Evolutionary conservation across 2,797 vertebrate species (phyloP), one percentile per base, ranked within the genome.

Genomic region (Falco novaeseelandiae): DNA sequence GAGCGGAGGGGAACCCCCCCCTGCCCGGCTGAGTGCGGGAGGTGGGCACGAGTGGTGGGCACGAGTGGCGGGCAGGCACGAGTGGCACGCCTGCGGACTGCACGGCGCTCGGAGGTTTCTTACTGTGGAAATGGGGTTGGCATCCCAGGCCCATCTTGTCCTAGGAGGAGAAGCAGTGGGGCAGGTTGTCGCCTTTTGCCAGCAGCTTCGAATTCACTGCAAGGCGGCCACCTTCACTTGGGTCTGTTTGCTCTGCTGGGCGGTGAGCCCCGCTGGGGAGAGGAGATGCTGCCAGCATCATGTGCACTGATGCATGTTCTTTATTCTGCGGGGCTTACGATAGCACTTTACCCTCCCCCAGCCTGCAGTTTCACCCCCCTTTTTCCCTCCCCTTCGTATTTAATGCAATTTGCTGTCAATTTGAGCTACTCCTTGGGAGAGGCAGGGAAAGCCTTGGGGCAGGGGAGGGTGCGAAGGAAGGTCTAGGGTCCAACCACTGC

Each of bases 291-390:
- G 83, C 85, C 80, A 36, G 80, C 78, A 18, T 1, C 3, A 4
- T 10, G 21, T 32, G 72, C 65, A 9, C 89, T 30, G 55, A 44
- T 34, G 73, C 65, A 78, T 36, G 44, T 1, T 66, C n/a, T 44
- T 22, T 1, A 5, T 11, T 46, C n/a, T 3, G 2, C 1, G 1
- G 3, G 70, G 30, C 17, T 73, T 22, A n/a, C 0, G 0, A 2
- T 15, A 67, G 74, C 82, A 11, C 69, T 93, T 88, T 42, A 21
- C 18, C 84, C 66, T 77, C 42, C 87, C 54, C 51, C 7, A 5
- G 8, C 42, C 76, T 34, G 76, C 81, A 26, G 25, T 18, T 21
- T 26, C 71, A 15, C 29, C 27, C 46, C 21, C 0, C 25, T 48
- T n/a, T 36, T 13, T 3, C 54, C 67, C 17, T 27, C 54, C 42